A percentile compares a stretch with the other conserved stretches of the same genome.
phyloP scores from a whole-genome alignment of 2,113 vertebrate genomes.

The Lamprotornis superbus region DNA sequence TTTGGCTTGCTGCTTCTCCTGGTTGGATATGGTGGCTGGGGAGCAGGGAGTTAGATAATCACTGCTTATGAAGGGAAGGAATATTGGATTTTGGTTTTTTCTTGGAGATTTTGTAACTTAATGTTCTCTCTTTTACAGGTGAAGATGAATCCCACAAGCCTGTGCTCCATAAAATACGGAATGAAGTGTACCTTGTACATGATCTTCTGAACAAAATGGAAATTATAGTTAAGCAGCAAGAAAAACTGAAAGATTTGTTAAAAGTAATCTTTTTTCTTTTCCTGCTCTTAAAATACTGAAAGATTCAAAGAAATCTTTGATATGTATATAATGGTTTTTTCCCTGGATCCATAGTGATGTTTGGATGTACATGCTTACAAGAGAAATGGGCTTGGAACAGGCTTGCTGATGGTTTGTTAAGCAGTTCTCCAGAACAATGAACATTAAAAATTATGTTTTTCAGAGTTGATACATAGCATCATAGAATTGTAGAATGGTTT shows the following conservation, averaged over 20 bases:
- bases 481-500: not conserved
- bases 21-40: rapidly evolving
- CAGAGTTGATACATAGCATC: not conserved
- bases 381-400: not conserved
- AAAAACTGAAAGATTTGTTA: constrained; percentile 31
- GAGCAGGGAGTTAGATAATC: not conserved
- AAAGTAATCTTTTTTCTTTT: constrained; percentile 58
- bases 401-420: not conserved
- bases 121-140: not conserved
- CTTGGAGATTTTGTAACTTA: not conserved
- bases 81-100: not conserved
- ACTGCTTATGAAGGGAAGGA: not conserved
- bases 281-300: not conserved
- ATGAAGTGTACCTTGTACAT: constrained; percentile 39
- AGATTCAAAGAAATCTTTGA: not conserved
- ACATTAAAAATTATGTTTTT: not conserved
- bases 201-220: constrained; percentile 67
- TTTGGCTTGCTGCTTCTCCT: not conserved
- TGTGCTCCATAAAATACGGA: constrained; percentile 32
- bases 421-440: not conserved
- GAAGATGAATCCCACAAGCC: constrained; percentile 2
- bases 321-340: rapidly evolving
- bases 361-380: not conserved
- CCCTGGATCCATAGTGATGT: not conserved
- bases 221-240: constrained; percentile 47